Evolutionary conservation across 2,113 vertebrate genomes (phyloP).

Genomic region (Rhadina sibilatrix): DNA sequence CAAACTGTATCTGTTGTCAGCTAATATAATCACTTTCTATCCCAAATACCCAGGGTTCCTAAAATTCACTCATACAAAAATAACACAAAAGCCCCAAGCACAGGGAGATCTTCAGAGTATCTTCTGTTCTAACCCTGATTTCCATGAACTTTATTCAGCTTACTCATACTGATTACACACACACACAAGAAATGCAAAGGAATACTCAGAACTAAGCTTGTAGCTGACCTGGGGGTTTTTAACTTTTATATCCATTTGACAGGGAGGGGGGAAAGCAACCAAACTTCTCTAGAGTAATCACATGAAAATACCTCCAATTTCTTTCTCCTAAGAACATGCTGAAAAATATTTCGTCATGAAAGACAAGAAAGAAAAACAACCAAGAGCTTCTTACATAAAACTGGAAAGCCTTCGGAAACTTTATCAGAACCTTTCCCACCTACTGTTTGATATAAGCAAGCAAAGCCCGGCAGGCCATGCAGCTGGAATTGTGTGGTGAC

Average conservation of each 20-base stretch:
- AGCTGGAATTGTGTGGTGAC: neutral
- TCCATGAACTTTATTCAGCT: neutral
- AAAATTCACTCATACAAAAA: neutral
- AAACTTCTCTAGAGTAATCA: neutral
- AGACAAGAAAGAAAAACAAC: neutral
- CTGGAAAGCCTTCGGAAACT: neutral
- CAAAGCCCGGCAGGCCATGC: neutral
- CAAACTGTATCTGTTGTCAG: neutral
- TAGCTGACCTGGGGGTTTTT: neutral
- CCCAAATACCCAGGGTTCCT: neutral
- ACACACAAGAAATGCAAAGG: neutral
- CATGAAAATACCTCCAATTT: neutral
- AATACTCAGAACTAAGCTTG: neutral
- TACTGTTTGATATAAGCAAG: neutral
- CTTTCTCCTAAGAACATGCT: neutral
- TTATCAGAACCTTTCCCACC: neutral
- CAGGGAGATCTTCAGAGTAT: neutral
- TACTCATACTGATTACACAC: neutral
- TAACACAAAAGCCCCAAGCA: neutral
- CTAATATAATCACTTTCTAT: neutral
- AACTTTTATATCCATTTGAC: neutral
- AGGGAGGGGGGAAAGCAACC: neutral
- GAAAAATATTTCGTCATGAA: neutral
- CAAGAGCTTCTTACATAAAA: neutral
- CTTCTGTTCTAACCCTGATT: neutral